Base-by-base conservation (phyloP, 92 coral and sea anemone species). In the Phenganax stokvisi region DNA sequence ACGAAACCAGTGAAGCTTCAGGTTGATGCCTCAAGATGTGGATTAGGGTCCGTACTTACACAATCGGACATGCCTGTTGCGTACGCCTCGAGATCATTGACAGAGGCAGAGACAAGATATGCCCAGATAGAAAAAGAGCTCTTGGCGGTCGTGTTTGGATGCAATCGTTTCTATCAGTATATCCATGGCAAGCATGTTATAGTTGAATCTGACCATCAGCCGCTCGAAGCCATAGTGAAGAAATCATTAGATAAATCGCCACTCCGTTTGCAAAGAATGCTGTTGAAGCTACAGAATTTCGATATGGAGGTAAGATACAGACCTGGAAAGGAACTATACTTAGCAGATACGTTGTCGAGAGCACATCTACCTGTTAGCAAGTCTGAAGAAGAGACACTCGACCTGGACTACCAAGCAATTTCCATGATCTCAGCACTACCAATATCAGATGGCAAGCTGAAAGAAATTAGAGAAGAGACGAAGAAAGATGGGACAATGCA, bases 401-500 rank as follows among this genome's bases (percentile, higher is more conserved):
- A 59, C 4, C 65, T 59, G 65, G 65, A 59, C 7, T 59, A 13
- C 7, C 3, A 59, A 1, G 27, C 65, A 25, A 59, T 59, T 25
- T 59, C 65, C 16, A 59, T 59, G n/a, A 59, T 59, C 65, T 59
- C 65, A 59, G 27, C 65, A 59, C 65, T 59, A 59, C 65, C 65
- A 1, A 25, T 59, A 25, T 59, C 65, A 25, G 65, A 59, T 25
- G 27, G 65, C 27, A 59, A 59, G 27, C 27, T 59, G 65, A 59
- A 7, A 59, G 65, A 59, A 59, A 59, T 59, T 59, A 13, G 27
- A 59, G n/a, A 59, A 59, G 65, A 59, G 27, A 59, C 65, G 65
- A 59, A 59, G 65, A 59, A 59, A 25, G 65, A 59, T 59, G 65
- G n/a, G n/a, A 59, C 65, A 59, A 59, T 59, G 65, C 65, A 59